Evolutionary conservation across 2,113 vertebrate genomes (phyloP).

Genomic region (Numenius arquata): DNA sequence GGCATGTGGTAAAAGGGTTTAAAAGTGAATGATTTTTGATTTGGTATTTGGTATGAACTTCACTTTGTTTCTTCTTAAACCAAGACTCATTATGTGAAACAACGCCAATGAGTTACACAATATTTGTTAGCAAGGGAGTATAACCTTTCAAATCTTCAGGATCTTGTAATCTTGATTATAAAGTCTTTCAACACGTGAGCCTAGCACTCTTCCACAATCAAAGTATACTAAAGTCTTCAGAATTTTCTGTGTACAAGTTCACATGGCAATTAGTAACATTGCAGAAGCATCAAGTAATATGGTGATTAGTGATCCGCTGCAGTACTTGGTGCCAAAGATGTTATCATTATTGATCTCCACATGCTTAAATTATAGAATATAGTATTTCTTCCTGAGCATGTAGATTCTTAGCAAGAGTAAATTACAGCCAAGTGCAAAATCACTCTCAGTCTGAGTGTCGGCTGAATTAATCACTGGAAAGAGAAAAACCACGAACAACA

Average conservation of each 20-base stretch:
- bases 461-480: conserved; percentile 38
- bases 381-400: not conserved
- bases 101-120: not conserved
- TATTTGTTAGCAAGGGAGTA: not conserved
- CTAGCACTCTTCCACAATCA: not conserved
- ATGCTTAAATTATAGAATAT: not conserved
- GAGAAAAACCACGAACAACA: not conserved
- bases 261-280: not conserved
- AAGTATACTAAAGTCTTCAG: not conserved
- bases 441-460: conserved; percentile 21
- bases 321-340: not conserved
- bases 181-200: not conserved
- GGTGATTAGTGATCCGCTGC: not conserved
- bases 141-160: not conserved
- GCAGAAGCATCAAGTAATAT: not conserved
- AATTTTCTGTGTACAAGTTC: not conserved
- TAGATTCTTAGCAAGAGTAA: conserved; percentile 23
- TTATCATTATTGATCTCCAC: not conserved
- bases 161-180: not conserved
- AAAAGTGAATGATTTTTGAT: not conserved
- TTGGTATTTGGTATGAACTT: not conserved
- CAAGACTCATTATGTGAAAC: not conserved
- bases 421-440: not conserved
- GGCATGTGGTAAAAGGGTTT: not conserved
- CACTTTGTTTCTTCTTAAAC: not conserved